Evolutionary conservation across 2,888 invertebrate species (phyloP).

Genomic region (Osmoderma eremita): DNA sequence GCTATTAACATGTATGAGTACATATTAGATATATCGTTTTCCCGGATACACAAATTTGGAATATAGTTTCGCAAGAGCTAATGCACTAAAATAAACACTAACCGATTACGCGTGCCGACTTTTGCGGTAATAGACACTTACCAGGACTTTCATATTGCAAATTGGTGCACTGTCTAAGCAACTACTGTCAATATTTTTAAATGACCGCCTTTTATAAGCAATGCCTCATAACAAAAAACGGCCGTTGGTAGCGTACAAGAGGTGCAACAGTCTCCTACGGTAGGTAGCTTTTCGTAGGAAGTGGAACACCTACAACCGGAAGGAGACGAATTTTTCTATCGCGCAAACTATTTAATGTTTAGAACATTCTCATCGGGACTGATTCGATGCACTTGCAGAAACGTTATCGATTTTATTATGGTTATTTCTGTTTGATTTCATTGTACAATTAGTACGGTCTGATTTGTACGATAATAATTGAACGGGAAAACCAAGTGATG

Average conservation of each 20-base stretch:
- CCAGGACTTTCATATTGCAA: slow-evolving; percentile 22
- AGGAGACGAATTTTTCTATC: slow-evolving; percentile 27
- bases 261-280: background rate
- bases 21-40: no score
- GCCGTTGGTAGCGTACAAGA: slow-evolving; percentile 1
- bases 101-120: background rate
- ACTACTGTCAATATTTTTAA: slow-evolving; percentile 33
- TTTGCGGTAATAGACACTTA: slow-evolving; percentile 10
- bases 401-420: slow-evolving; percentile 22
- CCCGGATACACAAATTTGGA: no score
- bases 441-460: background rate
- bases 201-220: slow-evolving; percentile 23
- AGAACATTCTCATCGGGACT: background rate
- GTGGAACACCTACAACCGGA: slow-evolving; percentile 21
- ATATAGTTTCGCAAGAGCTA: no score
- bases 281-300: slow-evolving; percentile 20
- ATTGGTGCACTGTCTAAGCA: slow-evolving; percentile 1
- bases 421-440: slow-evolving; percentile 7
- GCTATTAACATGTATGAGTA: no score
- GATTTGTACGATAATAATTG: slow-evolving; percentile 8
- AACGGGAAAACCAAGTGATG: no score
- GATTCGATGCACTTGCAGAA: slow-evolving; percentile 7
- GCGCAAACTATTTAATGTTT: background rate
- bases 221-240: slow-evolving; percentile 13
- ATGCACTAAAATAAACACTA: no score